A percentile compares a stretch with the other conserved stretches of the same genome.
Conservation (phyloP, 2,888 invertebrate species). For the Antheraea assamensis region DNA sequence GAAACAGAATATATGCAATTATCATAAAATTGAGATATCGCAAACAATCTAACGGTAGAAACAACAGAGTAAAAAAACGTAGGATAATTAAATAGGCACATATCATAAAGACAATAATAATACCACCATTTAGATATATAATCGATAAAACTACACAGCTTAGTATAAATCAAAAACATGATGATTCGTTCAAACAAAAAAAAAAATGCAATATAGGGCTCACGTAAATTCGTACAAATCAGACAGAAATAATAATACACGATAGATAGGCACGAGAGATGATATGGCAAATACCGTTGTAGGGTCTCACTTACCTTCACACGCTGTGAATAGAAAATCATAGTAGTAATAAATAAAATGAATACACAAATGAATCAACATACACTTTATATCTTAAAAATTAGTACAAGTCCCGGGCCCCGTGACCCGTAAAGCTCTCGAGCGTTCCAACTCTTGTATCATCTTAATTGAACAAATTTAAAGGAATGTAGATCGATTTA, state of each 20-base stretch:
- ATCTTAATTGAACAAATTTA: constrained; percentile 59
- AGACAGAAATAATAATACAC: constrained; percentile 14
- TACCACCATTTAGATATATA: neutral
- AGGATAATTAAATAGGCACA: constrained; percentile 4
- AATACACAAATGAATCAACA: constrained; percentile 78
- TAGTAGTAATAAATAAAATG: constrained; percentile 79
- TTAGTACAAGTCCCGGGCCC: constrained; percentile 70
- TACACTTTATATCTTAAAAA: constrained; percentile 81
- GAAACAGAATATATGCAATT: constrained; percentile 41
- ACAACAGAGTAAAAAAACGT: neutral
- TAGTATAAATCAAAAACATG: neutral
- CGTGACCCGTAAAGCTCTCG: constrained; percentile 53
- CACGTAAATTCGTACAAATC: constrained; percentile 1
- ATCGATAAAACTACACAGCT: neutral
- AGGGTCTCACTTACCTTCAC: constrained; percentile 76
- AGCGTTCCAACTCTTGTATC: constrained; percentile 35
- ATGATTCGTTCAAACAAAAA: neutral
- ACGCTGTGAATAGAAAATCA: constrained; percentile 76
- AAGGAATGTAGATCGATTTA: constrained; percentile 68
- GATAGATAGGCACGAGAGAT: constrained; percentile 15
- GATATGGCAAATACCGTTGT: constrained; percentile 28
- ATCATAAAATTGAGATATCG: constrained; percentile 10
- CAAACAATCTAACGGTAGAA: constrained; percentile 9
- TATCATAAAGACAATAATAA: constrained; percentile 4
- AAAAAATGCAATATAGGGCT: neutral